Evolutionary conservation across 2,113 vertebrate genomes (phyloP).

Genomic region (Pomatorhinus ruficollis): DNA sequence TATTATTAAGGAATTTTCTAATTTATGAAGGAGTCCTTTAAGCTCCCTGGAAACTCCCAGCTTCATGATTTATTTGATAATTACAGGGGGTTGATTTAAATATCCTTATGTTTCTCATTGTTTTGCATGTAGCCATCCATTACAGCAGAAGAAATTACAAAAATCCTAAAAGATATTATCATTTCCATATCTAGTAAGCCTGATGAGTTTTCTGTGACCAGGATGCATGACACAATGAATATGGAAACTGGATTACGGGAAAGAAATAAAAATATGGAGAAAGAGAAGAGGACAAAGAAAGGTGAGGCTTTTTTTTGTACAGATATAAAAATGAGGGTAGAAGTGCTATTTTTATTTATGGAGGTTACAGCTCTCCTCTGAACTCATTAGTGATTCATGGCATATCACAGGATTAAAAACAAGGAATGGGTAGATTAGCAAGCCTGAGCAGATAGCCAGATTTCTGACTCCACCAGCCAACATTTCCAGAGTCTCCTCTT

Average conservation of each 20-base stretch:
- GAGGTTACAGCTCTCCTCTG: not conserved
- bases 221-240: not conserved
- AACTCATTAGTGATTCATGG: not conserved
- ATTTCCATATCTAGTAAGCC: not conserved
- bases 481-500: not conserved
- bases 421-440: not conserved
- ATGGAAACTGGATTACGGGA: not conserved
- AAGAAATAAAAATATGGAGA: not conserved
- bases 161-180: not conserved
- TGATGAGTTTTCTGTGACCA: not conserved
- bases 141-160: not conserved
- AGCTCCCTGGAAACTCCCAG: not conserved
- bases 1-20: not conserved
- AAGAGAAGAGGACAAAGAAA: not conserved
- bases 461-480: not conserved
- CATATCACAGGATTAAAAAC: not conserved
- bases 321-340: not conserved
- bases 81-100: not conserved
- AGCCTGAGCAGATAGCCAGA: not conserved
- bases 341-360: not conserved
- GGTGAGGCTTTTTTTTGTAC: not conserved
- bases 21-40: not conserved
- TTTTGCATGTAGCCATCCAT: not conserved
- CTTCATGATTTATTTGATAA: not conserved
- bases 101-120: not conserved